Base-by-base conservation (phyloP, 2,888 invertebrate genomes). In the Troides helena region DNA sequence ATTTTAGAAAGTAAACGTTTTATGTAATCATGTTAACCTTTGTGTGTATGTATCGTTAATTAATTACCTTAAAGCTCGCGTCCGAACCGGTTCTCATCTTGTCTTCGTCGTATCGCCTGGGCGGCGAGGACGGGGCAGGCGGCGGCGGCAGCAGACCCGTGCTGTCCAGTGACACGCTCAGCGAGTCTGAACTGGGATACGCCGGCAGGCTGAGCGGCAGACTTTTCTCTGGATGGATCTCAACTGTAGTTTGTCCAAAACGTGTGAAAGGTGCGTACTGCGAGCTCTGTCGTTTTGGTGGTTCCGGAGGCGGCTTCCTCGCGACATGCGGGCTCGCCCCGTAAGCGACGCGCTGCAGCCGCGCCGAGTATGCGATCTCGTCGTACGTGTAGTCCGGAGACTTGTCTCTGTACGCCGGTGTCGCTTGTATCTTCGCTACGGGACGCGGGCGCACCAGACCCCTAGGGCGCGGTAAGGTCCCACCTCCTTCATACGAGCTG, bases 381-480 rank as follows among this genome's bases (percentile, higher is more conserved):
- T 93, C 93, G 78, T 92, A 90, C n/a, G 90, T 74, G 76, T 93
- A 93, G 64, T 91, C 91, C 0, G 91, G 90, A 0, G 90, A 88
- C 68, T 88, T 88, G 75, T 90, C 90, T 68, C 90, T 78, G 84
- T 92, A 68, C 82, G 90, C 23, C 91, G 94, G 94, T 70, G 94
- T 94, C 3, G 94, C 94, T 53, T 92, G 88, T 67, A 95, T 96
- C 87, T 97, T 97, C 12, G 97, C 96, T 18, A 97, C 95, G 0
- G 97, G 96, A 65, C 97, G 93, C 7, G 97, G 97, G 72, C 97
- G 94, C 36, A 97, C 96, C 18, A 96, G 91, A 0, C 96, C 96
- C 74, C 97, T 93, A 6, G 97, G 98, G 68, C 98, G 94, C 0
- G 98, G 98, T 72, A 98, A 86, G 0, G 98, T 98, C 10, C 98